Evolutionary conservation across 1,140 invertebrate species (phyloP), one percentile per base, ranked within the genome.

Genomic region (Varroa destructor): DNA sequence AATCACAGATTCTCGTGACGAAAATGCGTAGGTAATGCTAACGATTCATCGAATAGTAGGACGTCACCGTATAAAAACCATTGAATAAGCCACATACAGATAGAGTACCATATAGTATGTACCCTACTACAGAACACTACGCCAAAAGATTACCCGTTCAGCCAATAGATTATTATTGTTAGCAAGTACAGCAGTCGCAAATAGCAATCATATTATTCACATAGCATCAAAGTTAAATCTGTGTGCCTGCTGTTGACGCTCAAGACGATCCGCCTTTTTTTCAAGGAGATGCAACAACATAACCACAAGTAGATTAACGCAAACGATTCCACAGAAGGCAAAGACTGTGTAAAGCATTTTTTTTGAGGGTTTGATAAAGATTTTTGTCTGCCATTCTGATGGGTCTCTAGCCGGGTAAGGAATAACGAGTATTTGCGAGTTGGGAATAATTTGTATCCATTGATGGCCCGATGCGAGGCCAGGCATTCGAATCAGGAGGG

Each of bases 331-430:
- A 0, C 90, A 85, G 70, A 98, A 81, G 0, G 93, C 91, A 64
- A 88, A 86, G 0, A 92, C 91, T 77, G 92, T 97, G 78, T 93
- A 85, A 1, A 94, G 79, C 77, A 98, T 94, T n/a, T 95, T 81
- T 79, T 92, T 90, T 79, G 90, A 95, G 0, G 95, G 94, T 0
- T 93, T 97, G 0, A 98, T 88, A 82, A 96, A 99, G 3, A 99
- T 80, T 78, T 94, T 90, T 36, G 87, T 90, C 75, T 87, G 87
- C 96, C 96, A 99, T 77, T 85, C 84, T 6, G 81, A 84, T 6
- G 91, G 87, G 61, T 89, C 82, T 73, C 85, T 81, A 1, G 86
- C 82, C 6, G 93, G 92, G 78, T 87, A 86, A 3, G 95, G 95
- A 73, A 97, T 91, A 0, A 98, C 87, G 36, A 97, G 88, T 79